phyloP scores from a whole-genome alignment of 2,888 invertebrate genomes.

The Xylocampa areola region DNA sequence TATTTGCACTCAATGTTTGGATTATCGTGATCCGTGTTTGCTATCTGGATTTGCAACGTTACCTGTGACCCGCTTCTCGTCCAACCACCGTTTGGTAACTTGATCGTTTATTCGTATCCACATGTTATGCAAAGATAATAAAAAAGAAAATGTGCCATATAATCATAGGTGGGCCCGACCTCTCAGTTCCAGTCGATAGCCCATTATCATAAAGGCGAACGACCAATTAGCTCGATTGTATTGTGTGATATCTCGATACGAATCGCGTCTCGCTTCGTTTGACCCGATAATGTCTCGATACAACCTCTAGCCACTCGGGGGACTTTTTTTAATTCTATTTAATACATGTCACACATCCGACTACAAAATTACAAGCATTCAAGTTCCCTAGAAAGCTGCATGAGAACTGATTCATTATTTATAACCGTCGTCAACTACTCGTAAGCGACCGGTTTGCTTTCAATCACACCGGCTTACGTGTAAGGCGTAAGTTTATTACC shows the following conservation, averaged over 20 bases:
- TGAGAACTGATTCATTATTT: conserved; percentile 57
- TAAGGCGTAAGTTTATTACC: conserved; percentile 39
- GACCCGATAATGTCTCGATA: conserved; percentile 73
- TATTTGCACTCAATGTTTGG: conserved; percentile 55
- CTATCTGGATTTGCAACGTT: conserved; percentile 48
- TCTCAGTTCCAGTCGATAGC: conserved; percentile 48
- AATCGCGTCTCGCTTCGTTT: conserved; percentile 70
- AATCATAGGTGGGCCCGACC: conserved; percentile 59
- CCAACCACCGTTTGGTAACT: conserved; percentile 13
- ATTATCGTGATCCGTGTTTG: conserved; percentile 59
- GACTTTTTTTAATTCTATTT: conserved; percentile 59
- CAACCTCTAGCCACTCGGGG: conserved; percentile 60
- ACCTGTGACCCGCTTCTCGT: conserved; percentile 17
- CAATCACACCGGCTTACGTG: conserved; percentile 56
- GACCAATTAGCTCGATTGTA: conserved; percentile 73
- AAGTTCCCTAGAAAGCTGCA: conserved; percentile 45
- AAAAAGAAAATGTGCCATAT: conserved; percentile 57
- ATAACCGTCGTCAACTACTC: conserved; percentile 46
- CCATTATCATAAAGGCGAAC: conserved; percentile 64
- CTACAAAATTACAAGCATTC: conserved; percentile 48
- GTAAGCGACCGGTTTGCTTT: conserved; percentile 53
- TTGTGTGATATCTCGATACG: conserved; percentile 63
- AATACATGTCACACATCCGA: conserved; percentile 59
- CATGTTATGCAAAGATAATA: conserved; percentile 37
- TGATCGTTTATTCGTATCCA: conserved; percentile 20